Conservation (phyloP, 1,140 invertebrate genomes). For the Myzus persicae region DNA sequence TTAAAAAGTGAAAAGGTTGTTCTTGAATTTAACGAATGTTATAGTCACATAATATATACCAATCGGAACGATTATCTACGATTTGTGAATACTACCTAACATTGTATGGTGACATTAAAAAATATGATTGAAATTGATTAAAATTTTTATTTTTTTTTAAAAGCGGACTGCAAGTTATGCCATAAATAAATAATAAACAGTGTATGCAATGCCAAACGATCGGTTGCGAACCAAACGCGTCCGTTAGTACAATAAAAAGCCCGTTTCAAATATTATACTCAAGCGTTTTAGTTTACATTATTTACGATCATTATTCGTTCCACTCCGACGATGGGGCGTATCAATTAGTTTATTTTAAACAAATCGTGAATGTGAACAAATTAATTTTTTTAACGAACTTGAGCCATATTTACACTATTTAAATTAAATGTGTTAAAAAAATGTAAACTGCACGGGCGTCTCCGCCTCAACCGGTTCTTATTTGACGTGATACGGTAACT, state of each 20-base stretch:
- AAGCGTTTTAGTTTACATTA: not conserved
- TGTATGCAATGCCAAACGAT: not conserved
- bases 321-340: not conserved
- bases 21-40: not conserved
- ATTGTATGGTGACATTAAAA: not conserved
- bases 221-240: rapidly evolving
- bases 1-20: not conserved
- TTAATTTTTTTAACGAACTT: not conserved
- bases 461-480: not conserved
- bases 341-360: not conserved
- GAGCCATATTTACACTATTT: not conserved
- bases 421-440: constrained; percentile 4
- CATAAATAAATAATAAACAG: not conserved
- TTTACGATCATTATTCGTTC: not conserved
- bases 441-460: not conserved
- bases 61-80: too few relatives aligned
- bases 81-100: not conserved
- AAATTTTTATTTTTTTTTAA: too few relatives aligned
- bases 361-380: not conserved
- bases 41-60: not conserved
- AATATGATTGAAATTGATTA: too few relatives aligned
- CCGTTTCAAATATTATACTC: not conserved
- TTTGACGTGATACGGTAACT: not conserved
- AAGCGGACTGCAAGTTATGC: not conserved
- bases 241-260: not conserved